Base-by-base conservation (phyloP, 2,888 invertebrate genomes). In the Molanna angustata region DNA sequence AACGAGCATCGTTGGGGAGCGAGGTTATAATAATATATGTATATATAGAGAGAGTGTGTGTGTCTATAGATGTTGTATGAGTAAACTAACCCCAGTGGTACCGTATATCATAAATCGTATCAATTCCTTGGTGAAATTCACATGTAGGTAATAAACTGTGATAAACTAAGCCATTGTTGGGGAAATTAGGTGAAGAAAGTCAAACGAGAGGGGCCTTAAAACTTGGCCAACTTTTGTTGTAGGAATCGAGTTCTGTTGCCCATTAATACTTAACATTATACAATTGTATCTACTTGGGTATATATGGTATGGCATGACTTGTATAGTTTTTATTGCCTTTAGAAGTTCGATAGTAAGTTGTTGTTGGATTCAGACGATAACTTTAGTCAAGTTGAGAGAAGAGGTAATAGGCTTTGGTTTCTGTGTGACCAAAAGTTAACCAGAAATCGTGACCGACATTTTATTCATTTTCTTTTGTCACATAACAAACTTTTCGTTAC, bases 381-480 rank as follows among this genome's bases (percentile, higher is more conserved):
- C 49, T 56, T 56, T 56, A 49, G 52, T 56, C 19, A 45, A 56
- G 33, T 56, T 41, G 45, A 45, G n/a, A n/a, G 53, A 46, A 48
- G 19, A 42, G 14, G 53, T 56, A 56, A 56, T 56, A 50, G 48
- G 32, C 56, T 56, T 56, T 50, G 53, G 52, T 53, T 56, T 56
- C 50, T 50, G 47, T 53, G 53, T 53, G 56, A 56, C 52, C 53
- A 47, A 47, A 56, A 56, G 56, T 56, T 56, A 50, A 53, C 50
- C 19, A 42, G 22, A 37, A 41, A 46, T 49, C 56, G 56, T 56
- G 56, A 56, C 56, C 52, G 53, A 56, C 56, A 56, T 56, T 53
- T n/a, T 53, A 56, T 56, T 56, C 53, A 56, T 56, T 56, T 50
- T 50, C 49, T 52, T 53, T 21, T 50, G 52, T 49, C 45, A 52